Evolutionary conservation across 2,797 vertebrate genomes (phyloP).

Genomic region (Threskiornis aethiopicus): DNA sequence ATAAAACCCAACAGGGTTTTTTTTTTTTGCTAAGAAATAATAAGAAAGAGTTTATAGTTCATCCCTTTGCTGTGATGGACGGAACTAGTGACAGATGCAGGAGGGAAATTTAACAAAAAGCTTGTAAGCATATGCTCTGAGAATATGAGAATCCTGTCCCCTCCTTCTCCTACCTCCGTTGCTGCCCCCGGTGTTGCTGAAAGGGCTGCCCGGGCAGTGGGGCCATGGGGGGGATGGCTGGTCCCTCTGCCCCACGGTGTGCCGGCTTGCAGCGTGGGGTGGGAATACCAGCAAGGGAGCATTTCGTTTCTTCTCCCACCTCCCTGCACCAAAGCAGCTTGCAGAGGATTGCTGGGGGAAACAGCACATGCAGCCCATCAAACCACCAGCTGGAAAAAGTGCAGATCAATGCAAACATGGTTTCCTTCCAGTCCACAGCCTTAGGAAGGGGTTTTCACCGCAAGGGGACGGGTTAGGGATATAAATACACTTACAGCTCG

Average conservation of each 20-base stretch:
- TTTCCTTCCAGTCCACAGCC: background rate
- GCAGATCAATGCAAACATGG: background rate
- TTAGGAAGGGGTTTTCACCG: background rate
- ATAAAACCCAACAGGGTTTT: background rate
- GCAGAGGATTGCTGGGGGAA: background rate
- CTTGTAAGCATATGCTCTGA: background rate
- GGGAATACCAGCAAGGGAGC: background rate
- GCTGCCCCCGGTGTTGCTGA: background rate
- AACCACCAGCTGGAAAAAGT: background rate
- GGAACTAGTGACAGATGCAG: background rate
- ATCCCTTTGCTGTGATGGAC: background rate
- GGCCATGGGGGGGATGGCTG: accelerated
- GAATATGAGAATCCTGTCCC: background rate
- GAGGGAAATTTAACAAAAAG: background rate
- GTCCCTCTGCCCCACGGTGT: accelerated
- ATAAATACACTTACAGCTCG: background rate
- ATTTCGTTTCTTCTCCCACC: background rate
- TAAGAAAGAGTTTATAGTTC: background rate
- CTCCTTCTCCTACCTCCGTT: background rate
- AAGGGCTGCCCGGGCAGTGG: background rate
- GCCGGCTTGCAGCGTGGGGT: accelerated
- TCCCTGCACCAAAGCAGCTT: background rate
- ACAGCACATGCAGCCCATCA: background rate
- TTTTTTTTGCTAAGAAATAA: background rate
- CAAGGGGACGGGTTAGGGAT: background rate